A percentile compares a stretch with the other conserved stretches of the same genome.
Evolutionary conservation across 1,140 invertebrate species (phyloP).

Genomic region (Steinernema khuongi): DNA sequence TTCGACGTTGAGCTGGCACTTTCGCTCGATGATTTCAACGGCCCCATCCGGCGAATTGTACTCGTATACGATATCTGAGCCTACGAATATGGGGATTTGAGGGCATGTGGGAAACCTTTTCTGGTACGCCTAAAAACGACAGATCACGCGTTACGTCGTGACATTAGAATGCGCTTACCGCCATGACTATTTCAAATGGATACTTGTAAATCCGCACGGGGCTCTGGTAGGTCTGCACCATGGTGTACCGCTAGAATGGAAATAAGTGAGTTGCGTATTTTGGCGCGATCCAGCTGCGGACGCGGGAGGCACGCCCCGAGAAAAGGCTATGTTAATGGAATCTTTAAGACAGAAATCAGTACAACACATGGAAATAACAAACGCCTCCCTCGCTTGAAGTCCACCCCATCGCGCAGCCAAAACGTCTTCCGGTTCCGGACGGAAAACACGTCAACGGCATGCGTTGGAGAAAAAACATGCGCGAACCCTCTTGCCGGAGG

Average conservation of each 20-base stretch:
- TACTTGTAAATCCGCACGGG: constrained; percentile 91
- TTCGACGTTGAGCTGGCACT: constrained; percentile 85
- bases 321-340: not conserved
- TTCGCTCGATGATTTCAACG: constrained; percentile 74
- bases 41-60: constrained; percentile 73
- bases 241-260: constrained; percentile 57
- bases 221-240: constrained; percentile 94
- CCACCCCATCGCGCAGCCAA: not conserved
- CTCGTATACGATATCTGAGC: constrained; percentile 77
- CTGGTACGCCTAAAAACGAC: constrained; percentile 80
- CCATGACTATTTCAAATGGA: constrained; percentile 92
- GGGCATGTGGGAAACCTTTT: constrained; percentile 84
- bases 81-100: constrained; percentile 88
- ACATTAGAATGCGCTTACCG: constrained; percentile 68
- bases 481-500: not conserved
- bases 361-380: not conserved
- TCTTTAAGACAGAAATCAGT: not conserved
- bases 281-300: no score
- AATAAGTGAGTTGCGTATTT: not conserved
- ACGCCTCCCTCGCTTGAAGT: no score
- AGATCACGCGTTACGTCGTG: constrained; percentile 26
- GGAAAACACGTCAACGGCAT: not conserved
- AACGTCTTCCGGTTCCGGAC: not conserved
- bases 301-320: not conserved
- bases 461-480: not conserved